Conservation (phyloP, 2,888 invertebrate genomes). For the Clepsis dumicolana region DNA sequence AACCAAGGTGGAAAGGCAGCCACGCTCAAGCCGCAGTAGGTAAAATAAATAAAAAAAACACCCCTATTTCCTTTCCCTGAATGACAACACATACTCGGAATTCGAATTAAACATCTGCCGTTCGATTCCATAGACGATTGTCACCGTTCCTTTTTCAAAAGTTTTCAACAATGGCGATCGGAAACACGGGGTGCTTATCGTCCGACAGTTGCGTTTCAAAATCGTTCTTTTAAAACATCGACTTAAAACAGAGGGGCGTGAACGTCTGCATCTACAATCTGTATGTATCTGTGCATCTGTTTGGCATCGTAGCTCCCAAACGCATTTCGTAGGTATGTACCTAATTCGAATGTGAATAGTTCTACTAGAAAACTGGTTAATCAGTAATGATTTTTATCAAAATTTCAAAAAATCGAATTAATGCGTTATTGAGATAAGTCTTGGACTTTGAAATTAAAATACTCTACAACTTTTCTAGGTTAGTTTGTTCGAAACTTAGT, state of each 20-base stretch:
- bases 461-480: not conserved
- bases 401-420: not conserved
- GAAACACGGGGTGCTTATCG: slow-evolving; percentile 50
- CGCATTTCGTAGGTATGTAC: no score
- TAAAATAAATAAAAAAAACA: slow-evolving; percentile 37
- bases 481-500: slow-evolving; percentile 5
- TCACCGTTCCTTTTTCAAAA: slow-evolving; percentile 58
- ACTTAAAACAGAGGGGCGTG: not conserved
- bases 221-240: slow-evolving; percentile 20
- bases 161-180: slow-evolving; percentile 56
- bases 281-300: no score
- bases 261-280: no score
- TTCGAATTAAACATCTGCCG: slow-evolving; percentile 70
- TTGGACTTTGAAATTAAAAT: not conserved
- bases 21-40: slow-evolving; percentile 15
- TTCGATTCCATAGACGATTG: slow-evolving; percentile 70
- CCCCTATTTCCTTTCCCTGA: slow-evolving; percentile 53
- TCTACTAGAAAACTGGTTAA: not conserved
- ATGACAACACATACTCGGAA: slow-evolving; percentile 71
- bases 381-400: not conserved
- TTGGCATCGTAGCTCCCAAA: not conserved
- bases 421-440: not conserved
- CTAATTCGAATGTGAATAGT: not conserved
- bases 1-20: slow-evolving; percentile 6
- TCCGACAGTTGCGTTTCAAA: slow-evolving; percentile 41